phyloP scores from a whole-genome alignment of 2,888 invertebrate species.

The Malthinus flaveolus region DNA sequence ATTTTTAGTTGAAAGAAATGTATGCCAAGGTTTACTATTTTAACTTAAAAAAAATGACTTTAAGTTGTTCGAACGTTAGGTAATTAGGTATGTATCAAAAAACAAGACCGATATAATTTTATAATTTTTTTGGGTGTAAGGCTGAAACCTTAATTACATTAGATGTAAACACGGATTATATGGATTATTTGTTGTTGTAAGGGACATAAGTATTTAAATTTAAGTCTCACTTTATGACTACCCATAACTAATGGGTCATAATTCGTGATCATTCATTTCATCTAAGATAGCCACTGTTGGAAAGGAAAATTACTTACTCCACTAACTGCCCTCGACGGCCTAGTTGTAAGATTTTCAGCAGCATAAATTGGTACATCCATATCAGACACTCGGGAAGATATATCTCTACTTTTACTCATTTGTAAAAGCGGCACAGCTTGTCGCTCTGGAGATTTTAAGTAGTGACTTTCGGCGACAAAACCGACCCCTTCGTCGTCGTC shows the following conservation, averaged over 20 bases:
- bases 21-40: neutral
- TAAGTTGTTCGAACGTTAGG: neutral
- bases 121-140: too few relatives aligned
- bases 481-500: constrained; percentile 58
- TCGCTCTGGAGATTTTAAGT: constrained; percentile 52
- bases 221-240: too few relatives aligned
- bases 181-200: too few relatives aligned
- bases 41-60: neutral
- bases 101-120: too few relatives aligned
- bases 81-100: too few relatives aligned
- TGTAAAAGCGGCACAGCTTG: constrained; percentile 53
- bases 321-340: constrained; percentile 36
- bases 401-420: constrained; percentile 53
- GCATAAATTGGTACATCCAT: constrained; percentile 62
- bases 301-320: constrained; percentile 41
- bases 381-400: constrained; percentile 61
- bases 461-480: constrained; percentile 60
- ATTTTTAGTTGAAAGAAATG: too few relatives aligned
- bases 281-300: neutral
- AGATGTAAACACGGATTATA: too few relatives aligned
- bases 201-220: too few relatives aligned
- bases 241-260: too few relatives aligned
- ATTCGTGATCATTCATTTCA: too few relatives aligned
- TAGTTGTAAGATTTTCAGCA: constrained; percentile 47
- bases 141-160: too few relatives aligned